phyloP scores from a whole-genome alignment of 2,113 vertebrate genomes.

The Anarrhichthys ocellatus region DNA sequence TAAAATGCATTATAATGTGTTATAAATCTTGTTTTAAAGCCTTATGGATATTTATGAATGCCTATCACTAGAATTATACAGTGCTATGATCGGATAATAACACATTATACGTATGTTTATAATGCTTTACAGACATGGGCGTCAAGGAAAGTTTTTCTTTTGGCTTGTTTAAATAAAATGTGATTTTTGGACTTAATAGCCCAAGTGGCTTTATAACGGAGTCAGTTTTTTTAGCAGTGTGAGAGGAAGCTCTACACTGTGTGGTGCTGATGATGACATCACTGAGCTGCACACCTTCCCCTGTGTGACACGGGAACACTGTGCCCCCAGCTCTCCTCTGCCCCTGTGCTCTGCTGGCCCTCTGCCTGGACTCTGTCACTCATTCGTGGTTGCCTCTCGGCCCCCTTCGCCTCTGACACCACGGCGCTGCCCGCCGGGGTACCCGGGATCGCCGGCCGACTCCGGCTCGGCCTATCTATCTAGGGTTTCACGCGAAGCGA shows the following conservation, averaged over 20 bases:
- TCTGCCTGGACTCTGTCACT: slow-evolving; percentile 59
- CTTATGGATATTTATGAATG: background rate
- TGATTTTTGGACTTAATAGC: background rate
- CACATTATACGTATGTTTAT: background rate
- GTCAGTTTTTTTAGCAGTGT: too few relatives aligned
- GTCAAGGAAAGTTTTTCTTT: background rate
- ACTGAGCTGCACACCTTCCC: background rate
- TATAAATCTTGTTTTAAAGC: background rate
- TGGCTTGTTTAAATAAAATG: background rate
- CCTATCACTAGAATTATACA: background rate
- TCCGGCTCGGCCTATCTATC: slow-evolving; percentile 55
- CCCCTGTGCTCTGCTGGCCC: slow-evolving; percentile 25
- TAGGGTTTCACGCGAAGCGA: slow-evolving; percentile 68
- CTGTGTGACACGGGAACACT: background rate
- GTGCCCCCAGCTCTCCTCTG: background rate
- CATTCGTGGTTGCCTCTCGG: slow-evolving; percentile 53
- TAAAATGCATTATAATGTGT: background rate
- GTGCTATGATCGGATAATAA: background rate
- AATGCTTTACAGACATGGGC: background rate
- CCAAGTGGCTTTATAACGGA: too few relatives aligned
- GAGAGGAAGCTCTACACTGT: background rate
- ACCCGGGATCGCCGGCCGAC: slow-evolving; percentile 18
- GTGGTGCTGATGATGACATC: background rate
- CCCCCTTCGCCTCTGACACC: slow-evolving; percentile 57
- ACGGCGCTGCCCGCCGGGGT: slow-evolving; percentile 10